Base-by-base conservation (phyloP, 2,797 vertebrate species). In the Buphagus erythrorhynchus region DNA sequence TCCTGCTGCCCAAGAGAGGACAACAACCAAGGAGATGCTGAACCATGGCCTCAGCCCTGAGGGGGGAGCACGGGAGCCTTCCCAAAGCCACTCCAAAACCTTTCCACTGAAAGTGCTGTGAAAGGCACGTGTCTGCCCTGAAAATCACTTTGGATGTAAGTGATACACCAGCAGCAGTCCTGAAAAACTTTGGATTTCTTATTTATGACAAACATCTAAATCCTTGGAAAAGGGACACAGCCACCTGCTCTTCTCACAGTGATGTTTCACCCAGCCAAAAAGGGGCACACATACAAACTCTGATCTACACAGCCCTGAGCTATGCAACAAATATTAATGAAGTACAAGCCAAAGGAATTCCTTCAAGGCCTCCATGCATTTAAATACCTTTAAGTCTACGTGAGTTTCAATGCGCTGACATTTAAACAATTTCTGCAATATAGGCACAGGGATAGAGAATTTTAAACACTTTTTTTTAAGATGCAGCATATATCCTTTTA, bases 301-400 rank as follows among this genome's bases (percentile, higher is more conserved):
- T 35, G 12, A 75, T 26, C 6, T 17, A 75, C 73, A 40, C 77
- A 85, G 6, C 42, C 51, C 88, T 80, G 59, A 81, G 52, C 28
- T 35, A 8, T n/a, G 28, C 35, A 88, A 95, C 94, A 96, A 96
- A 83, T 40, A 79, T 18, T 62, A 77, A 75, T 9, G 20, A 91
- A 94, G 77, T 86, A 43, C 21, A 67, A 75, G 25, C n/a, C 58
- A 73, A 78, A 68, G 28, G 21, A 82, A 36, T 48, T 67, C 45
- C 81, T 75, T 86, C 14, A 68, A 68, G 48, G 40, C 45, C 36
- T 86, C 36, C 28, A 43, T 24, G 12, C 43, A 68, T 81, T 95
- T 90, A 94, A 92, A 82, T 95, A 88, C 57, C 31, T 65, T 54
- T 63, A 77, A 52, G 24, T 33, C 49, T 81, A 51, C 48, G 17